Evolutionary conservation across 2,888 invertebrate species (phyloP).

Genomic region (Chaitophorus viminalis): DNA sequence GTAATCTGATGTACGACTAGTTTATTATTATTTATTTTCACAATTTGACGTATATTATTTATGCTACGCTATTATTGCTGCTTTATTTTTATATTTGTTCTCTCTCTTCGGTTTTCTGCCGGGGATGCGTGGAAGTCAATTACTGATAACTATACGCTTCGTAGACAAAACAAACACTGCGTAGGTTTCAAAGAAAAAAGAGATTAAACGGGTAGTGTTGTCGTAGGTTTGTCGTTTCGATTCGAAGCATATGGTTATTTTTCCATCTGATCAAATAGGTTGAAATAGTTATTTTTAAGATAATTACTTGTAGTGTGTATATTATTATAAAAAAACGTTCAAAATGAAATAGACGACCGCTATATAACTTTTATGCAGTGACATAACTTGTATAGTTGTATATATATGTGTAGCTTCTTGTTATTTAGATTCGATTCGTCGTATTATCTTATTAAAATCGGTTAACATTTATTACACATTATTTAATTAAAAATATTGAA

Average conservation of each 20-base stretch:
- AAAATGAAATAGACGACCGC: no score
- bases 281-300: neutral
- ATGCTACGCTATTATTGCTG: neutral
- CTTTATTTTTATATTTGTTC: conserved; percentile 10
- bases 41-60: neutral
- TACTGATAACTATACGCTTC: neutral
- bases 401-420: no score
- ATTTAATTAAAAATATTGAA: no score
- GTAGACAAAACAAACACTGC: conserved; percentile 32
- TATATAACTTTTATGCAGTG: no score
- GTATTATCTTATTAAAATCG: no score
- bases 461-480: no score
- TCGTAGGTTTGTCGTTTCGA: conserved; percentile 4
- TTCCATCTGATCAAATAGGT: neutral
- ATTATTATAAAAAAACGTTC: neutral
- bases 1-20: neutral
- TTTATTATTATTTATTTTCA: neutral
- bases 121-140: neutral
- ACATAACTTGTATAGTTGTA: no score
- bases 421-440: no score
- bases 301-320: neutral
- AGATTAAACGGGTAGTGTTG: neutral
- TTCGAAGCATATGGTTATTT: neutral
- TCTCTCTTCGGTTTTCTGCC: neutral
- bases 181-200: conserved; percentile 24